phyloP scores from a whole-genome alignment of 2,888 invertebrate species.

The Leptinotarsa tumamoca region DNA sequence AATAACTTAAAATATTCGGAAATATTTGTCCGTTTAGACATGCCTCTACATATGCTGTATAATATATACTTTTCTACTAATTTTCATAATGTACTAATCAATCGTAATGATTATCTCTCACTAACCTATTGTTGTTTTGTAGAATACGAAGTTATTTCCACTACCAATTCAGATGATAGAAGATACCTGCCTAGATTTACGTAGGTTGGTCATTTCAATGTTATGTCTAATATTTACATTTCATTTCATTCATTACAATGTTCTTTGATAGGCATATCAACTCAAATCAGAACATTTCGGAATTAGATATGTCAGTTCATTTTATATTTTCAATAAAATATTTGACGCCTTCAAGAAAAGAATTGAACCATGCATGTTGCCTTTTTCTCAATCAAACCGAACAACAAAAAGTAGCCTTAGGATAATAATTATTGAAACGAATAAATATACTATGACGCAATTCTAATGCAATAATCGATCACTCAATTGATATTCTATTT shows the following conservation, averaged over 20 bases:
- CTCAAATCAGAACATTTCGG: slow-evolving; percentile 35
- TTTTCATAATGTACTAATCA: background rate
- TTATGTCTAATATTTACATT: slow-evolving; percentile 46
- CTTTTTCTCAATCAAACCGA: background rate
- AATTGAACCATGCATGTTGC: background rate
- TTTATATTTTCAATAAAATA: background rate
- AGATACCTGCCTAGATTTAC: slow-evolving; percentile 31
- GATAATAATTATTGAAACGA: too few species aligned
- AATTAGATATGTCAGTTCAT: slow-evolving; percentile 46
- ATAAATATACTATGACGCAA: too few species aligned
- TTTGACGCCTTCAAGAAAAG: background rate
- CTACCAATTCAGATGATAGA: slow-evolving; percentile 29
- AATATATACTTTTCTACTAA: background rate
- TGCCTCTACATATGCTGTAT: slow-evolving; percentile 5
- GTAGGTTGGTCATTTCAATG: slow-evolving; percentile 51
- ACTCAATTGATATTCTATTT: too few species aligned
- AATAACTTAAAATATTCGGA: background rate
- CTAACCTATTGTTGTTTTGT: slow-evolving; percentile 7
- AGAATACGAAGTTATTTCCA: slow-evolving; percentile 17
- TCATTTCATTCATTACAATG: slow-evolving; percentile 26
- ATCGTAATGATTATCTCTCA: slow-evolving; percentile 12
- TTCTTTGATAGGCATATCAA: slow-evolving; percentile 19
- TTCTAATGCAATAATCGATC: too few species aligned
- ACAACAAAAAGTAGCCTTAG: too few species aligned
- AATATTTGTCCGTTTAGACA: background rate